Evolutionary conservation across 1,140 invertebrate species (phyloP), one percentile per base, ranked within the genome.

Genomic region (Propsilocerus akamusi): DNA sequence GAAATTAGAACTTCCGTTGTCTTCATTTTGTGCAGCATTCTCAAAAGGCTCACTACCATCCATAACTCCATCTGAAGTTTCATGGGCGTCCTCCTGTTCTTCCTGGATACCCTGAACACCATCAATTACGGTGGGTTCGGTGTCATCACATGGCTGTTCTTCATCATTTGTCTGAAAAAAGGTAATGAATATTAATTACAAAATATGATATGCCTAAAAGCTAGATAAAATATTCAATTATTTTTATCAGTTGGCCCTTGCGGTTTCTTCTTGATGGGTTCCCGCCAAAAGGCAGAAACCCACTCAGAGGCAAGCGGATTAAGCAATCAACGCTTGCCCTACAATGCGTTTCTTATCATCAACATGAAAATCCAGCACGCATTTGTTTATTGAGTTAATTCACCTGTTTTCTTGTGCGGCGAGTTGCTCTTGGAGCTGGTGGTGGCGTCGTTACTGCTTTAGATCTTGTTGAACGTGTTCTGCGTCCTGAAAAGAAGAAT

Each of bases 81-180:
- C 24, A 23, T 10, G 37, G 22, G 26, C 4, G 10, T 48, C 22
- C 28, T 49, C 14, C 25, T 30, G 25, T 17, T 23, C 20, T 7
- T 51, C 37, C 26, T 24, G 24, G 30, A 50, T 26, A 12, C 14
- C 49, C 26, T 52, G 22, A 24, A 41, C 24, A 48, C 14, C 52
- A 48, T 56, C 51, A 30, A 25, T 46, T 6, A 17, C 8, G 46
- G 22, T 11, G 12, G 12, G 12, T 26, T 28, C n/a, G 20, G 10
- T 17, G 37, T 51, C 8, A 17, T 20, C 47, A n/a, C 25, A 24
- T 14, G 5, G 17, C 17, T 17, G 10, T 2, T 30, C 28, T 30
- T 30, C 28, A 3, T 30, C 28, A 8, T 11, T 30, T 11, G 10
- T 30, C 28, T 30, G 28, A 30, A 30, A 30, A 30, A 30, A 30